phyloP scores from a whole-genome alignment of 2,888 invertebrate genomes.

The Syrista parreyssii region DNA sequence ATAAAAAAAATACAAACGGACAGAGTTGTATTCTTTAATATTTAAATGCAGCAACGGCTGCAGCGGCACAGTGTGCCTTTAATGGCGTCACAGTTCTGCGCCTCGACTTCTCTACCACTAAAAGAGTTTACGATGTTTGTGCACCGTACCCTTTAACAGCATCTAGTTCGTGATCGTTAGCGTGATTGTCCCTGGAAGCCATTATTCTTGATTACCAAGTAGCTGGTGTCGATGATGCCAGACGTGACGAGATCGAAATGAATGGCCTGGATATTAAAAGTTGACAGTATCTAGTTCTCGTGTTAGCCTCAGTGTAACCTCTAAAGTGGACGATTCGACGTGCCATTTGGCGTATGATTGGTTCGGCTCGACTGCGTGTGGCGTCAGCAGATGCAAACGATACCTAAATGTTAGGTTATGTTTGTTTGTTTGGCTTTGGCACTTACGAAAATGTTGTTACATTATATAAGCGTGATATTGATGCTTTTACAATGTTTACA shows the following conservation, averaged over 20 bases:
- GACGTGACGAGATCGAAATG: neutral
- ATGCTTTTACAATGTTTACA: neutral
- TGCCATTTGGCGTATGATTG: conserved; percentile 86
- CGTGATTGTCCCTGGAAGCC: neutral
- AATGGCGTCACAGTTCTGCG: neutral
- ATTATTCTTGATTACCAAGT: neutral
- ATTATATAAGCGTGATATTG: neutral
- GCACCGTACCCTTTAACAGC: neutral
- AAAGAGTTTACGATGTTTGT: neutral
- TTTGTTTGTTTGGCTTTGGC: neutral
- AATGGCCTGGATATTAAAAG: conserved; percentile 71
- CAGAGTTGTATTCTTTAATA: neutral
- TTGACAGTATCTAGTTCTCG: conserved; percentile 89
- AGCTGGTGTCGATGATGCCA: neutral
- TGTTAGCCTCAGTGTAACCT: conserved; percentile 78
- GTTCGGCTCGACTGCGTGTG: conserved; percentile 86
- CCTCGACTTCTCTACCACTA: neutral
- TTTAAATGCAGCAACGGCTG: neutral
- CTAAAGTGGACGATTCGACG: conserved; percentile 72
- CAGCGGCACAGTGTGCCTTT: neutral
- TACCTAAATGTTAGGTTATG: conserved; percentile 63
- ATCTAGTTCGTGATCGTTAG: neutral
- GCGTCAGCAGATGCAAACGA: conserved; percentile 79
- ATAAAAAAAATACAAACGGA: neutral
- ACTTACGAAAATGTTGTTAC: neutral